Conservation (phyloP, 2,113 vertebrate species). For the Paramormyrops kingsleyae region DNA sequence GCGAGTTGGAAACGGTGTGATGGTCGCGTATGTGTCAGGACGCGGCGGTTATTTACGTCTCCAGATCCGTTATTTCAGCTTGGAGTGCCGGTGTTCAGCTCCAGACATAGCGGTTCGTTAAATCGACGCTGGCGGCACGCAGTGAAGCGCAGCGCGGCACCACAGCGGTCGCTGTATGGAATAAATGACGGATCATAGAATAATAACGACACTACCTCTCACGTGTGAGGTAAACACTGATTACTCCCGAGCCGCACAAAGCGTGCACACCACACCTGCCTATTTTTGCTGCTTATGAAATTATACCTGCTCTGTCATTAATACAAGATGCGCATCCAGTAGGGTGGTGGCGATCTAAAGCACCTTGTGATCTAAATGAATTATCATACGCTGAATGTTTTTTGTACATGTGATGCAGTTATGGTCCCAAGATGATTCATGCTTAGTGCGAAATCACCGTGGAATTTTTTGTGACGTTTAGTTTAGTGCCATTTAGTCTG, state of each 20-base stretch:
- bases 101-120: background rate
- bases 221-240: background rate
- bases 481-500: background rate
- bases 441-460: background rate
- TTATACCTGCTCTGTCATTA: background rate
- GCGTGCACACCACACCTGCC: background rate
- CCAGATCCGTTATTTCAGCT: background rate
- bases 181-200: conserved; percentile 1
- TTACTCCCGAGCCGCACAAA: background rate
- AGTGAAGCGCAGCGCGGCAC: background rate
- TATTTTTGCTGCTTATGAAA: background rate
- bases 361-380: background rate
- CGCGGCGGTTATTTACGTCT: background rate
- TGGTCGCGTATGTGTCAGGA: background rate
- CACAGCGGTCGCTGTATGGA: background rate
- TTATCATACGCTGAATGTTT: background rate
- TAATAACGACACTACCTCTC: conserved; percentile 8
- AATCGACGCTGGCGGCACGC: background rate
- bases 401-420: background rate
- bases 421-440: too few relatives aligned
- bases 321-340: background rate
- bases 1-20: background rate
- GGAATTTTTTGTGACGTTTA: background rate
- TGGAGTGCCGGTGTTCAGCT: background rate
- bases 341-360: background rate